Base-by-base conservation (phyloP, 2,113 vertebrate genomes). In the Tamias sibiricus region DNA sequence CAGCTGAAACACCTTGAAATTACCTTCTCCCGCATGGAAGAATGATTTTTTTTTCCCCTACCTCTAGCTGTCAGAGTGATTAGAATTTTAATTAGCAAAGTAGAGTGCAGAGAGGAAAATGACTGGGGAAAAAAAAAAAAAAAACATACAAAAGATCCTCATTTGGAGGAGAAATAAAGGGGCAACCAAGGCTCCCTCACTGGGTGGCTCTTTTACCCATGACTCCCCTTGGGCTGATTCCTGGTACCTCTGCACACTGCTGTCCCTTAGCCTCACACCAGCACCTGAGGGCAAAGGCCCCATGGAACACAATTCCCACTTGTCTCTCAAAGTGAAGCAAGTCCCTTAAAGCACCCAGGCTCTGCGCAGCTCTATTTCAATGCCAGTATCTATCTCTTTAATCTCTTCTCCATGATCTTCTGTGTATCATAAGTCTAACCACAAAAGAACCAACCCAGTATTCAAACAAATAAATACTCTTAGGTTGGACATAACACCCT, bases 41-140 rank as follows among this genome's bases (percentile, higher is more conserved):
- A 98, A 98, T 97, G 95, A 97, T 97, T 98, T 98, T 98, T 97
- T 97, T 97, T 84, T 1, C 14, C 30, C 71, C 87, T 97, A 97
- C 91, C 96, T 98, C 97, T 98, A 87, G 97, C 97, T 98, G 98
- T 98, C 98, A 98, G 92, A 98, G 98, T 98, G 99, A 99, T 99
- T 99, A 99, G 98, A 99, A 99, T 99, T 99, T 99, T 98, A 99
- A 99, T 99, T 99, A 99, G 98, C 97, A 98, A 98, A 98, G 95
- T 97, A 96, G 91, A 97, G 87, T 97, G 84, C 91, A 97, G 90
- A 94, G 92, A 97, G 88, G 90, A 98, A 99, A 98, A 98, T 95
- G 97, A 95, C 1, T 71, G 37, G 0, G 30, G 8, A 19, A 22
- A 13, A 49, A 49, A 16, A 71, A 95, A 30, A 59, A 40, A 57